A percentile compares a stretch with the other conserved stretches of the same genome.
phyloP scores from a whole-genome alignment of 2,888 invertebrate genomes.

The Psylliodes chrysocephalus region DNA sequence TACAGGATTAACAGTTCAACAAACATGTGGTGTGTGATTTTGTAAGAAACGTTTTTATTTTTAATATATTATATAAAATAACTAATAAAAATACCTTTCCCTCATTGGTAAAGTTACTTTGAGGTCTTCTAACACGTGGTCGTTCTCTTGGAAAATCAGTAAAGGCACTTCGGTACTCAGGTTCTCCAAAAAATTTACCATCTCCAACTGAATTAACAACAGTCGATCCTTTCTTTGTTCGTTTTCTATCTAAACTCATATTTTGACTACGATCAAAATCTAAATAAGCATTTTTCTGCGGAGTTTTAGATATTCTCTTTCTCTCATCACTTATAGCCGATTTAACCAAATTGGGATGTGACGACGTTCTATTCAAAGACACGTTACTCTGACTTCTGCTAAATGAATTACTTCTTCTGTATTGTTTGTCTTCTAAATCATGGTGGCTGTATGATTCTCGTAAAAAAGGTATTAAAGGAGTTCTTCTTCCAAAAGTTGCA shows the following conservation, averaged over 20 bases:
- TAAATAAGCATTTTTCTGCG: conserved; percentile 56
- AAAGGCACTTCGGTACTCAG: conserved; percentile 58
- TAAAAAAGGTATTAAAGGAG: conserved; percentile 59
- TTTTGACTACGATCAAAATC: conserved; percentile 49
- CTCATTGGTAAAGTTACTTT: conserved; percentile 50
- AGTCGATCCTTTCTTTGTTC: conserved; percentile 41
- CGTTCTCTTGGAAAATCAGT: conserved; percentile 63
- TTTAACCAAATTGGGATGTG: conserved; percentile 35
- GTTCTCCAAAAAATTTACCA: conserved; percentile 50
- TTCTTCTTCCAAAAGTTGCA: conserved; percentile 57
- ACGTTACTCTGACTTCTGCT: conserved; percentile 16
- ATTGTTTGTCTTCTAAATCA: conserved; percentile 35
- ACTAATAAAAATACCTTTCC: conserved; percentile 55
- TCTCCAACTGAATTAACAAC: conserved; percentile 49
- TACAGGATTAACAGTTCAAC: too few relatives aligned
- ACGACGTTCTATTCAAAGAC: conserved; percentile 28
- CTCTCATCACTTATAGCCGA: conserved; percentile 8
- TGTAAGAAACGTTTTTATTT: too few relatives aligned
- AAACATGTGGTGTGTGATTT: too few relatives aligned
- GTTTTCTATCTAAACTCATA: conserved; percentile 40
- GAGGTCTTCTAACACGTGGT: conserved; percentile 61
- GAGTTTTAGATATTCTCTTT: not conserved
- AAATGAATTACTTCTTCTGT: conserved; percentile 24
- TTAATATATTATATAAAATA: conserved; percentile 1
- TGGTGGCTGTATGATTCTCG: conserved; percentile 43